Base-by-base conservation (phyloP, 2,113 vertebrate genomes). In the Trachemys scripta region DNA sequence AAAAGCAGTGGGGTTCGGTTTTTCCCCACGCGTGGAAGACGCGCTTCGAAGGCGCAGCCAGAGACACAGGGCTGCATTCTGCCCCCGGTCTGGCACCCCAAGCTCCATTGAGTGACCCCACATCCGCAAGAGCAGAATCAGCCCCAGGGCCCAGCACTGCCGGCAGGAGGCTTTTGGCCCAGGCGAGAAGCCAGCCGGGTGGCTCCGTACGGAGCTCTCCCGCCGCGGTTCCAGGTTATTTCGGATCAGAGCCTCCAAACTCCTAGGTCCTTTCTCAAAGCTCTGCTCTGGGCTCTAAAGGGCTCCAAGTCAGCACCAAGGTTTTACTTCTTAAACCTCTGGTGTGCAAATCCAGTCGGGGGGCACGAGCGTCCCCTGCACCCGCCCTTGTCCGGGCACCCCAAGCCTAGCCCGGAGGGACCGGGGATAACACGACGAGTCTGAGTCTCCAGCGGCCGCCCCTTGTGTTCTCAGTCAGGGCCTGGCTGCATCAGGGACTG, bases 351-450 rank as follows among this genome's bases (percentile, higher is more conserved):
- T 27, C 72, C 75, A 8, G 10, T 6, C 5, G 2, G 24, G 42
- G 75, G 75, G 24, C 62, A 38, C n/a, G 5, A 19, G 65, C 2
- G 2, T 13, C 72, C 24, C 72, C 42, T 4, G 10, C 10, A 5
- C 35, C 19, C 10, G 5, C 72, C 72, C 19, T 6, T 22, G 5
- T 7, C 38, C 38, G 0, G 69, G 10, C n/a, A 4, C 31, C 38
- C 20, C 22, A 45, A 13, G 22, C 38, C 62, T 69, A 9, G 31
- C 62, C 2, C 17, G 1, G 16, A n/a, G 35, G 19, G 9, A 8
- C 19, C 65, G 10, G 9, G 9, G n/a, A 38, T 38, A 72, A 72
- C 1, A 5, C n/a, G 5, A 4, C 0, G 8, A 10, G 9, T 38
- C 65, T 38, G 17, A 19, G 8, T 22, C 65, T 72, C 65, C n/a